Base-by-base conservation (phyloP, 2,113 vertebrate genomes). In the Colistium nudipinnis region DNA sequence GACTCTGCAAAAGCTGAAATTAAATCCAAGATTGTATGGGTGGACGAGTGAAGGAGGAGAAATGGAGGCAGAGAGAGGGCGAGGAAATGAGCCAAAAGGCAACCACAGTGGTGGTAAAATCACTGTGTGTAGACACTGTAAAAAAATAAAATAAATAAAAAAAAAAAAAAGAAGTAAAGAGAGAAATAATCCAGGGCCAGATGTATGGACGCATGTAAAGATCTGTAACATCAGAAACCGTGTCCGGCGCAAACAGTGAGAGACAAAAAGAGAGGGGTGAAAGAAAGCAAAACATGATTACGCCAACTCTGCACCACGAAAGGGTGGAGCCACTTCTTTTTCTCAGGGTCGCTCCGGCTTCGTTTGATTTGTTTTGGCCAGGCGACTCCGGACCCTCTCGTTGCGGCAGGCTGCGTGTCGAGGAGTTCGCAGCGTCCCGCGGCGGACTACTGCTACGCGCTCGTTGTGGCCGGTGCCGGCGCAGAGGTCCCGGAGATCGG, bases 381-480 rank as follows among this genome's bases (percentile, higher is more conserved):
- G 39, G 56, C 71, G 63, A 49, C 60, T 69, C 78, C 74, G 74
- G 85, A 82, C 73, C 78, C 81, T 86, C 36, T 83, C 57, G 39
- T n/a, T 87, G 83, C 49, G 43, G 74, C 51, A n/a, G 35, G 81
- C 56, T 33, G 67, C 77, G 48, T 74, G 67, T 70, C 70, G 76
- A 28, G n/a, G 77, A 81, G 62, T 80, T 85, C 83, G 82, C 74
- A 76, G 33, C 44, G 63, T 82, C 64, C 74, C 52, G 71, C 38
- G 56, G 62, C 67, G 72, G 80, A 83, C 83, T 83, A 80, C 80
- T 57, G 53, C 66, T 74, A 86, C 90, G 76, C 88, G 88, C 88
- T 91, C 88, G 88, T 89, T 91, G 88, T 88, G 87, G 82, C 70
- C 33, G 49, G 64, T 1, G 41, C 33, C 62, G 45, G 39, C 22